A percentile compares a stretch with the other conserved stretches of the same genome.
phyloP scores from a whole-genome alignment of 2,888 invertebrate species.

The Dryadula phaetusa region DNA sequence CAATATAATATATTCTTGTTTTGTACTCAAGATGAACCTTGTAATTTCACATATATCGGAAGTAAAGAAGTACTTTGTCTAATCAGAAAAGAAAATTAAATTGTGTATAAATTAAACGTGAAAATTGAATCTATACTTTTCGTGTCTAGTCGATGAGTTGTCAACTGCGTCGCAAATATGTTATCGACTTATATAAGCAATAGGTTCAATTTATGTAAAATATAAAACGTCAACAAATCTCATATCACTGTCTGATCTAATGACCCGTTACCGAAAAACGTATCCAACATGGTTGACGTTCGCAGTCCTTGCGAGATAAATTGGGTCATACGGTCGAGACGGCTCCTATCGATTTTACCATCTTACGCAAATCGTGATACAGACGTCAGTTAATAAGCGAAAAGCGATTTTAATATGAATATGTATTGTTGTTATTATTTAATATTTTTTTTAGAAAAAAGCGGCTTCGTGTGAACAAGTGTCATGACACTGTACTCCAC shows the following conservation, averaged over 20 bases:
- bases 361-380: slow-evolving; percentile 62
- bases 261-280: slow-evolving; percentile 42
- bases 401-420: slow-evolving; percentile 9
- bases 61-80: too few species aligned
- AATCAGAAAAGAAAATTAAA: too few species aligned
- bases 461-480: too few species aligned
- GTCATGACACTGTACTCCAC: too few species aligned
- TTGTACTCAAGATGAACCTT: too few species aligned
- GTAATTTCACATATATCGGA: too few species aligned
- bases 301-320: slow-evolving; percentile 55
- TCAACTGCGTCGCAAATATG: not conserved
- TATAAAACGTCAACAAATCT: slow-evolving; percentile 7
- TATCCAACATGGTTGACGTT: slow-evolving; percentile 47
- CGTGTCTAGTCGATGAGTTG: too few species aligned
- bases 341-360: slow-evolving; percentile 71
- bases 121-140: too few species aligned
- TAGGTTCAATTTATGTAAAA: slow-evolving; percentile 8
- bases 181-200: not conserved
- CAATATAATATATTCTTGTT: not conserved
- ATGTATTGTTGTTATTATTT: too few species aligned
- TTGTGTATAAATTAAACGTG: too few species aligned
- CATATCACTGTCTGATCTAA: slow-evolving; percentile 31
- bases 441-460: not conserved
- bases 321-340: slow-evolving; percentile 74
- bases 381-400: slow-evolving; percentile 21